Percentiles rank a stretch among this genome's conserved stretches.
Evolutionary conservation across 2,797 vertebrate genomes (phyloP).

Genomic region (Gallinago stenura): DNA sequence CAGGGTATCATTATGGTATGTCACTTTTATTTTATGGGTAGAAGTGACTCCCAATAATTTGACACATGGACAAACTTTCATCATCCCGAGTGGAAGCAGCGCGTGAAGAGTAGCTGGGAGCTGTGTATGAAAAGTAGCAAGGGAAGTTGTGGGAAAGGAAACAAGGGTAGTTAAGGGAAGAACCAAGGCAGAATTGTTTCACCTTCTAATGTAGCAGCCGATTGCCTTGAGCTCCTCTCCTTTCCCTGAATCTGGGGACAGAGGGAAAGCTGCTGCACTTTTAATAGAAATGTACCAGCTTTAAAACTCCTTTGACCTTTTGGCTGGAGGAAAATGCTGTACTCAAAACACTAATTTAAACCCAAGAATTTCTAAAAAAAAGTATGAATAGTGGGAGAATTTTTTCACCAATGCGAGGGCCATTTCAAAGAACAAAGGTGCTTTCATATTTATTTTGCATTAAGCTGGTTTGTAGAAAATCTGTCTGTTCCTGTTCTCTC

Average conservation of each 20-base stretch:
- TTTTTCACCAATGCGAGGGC: neutral
- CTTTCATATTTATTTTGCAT: constrained; percentile 37
- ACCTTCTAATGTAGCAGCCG: neutral
- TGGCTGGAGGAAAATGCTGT: neutral
- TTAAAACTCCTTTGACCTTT: constrained; percentile 42
- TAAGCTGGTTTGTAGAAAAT: constrained; percentile 35
- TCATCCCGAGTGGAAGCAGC: neutral
- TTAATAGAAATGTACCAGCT: constrained; percentile 22
- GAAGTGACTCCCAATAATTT: neutral
- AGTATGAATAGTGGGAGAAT: neutral
- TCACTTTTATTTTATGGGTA: neutral
- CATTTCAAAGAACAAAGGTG: constrained; percentile 9
- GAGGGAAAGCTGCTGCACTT: neutral
- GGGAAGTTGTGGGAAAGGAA: neutral
- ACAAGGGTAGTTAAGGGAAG: neutral
- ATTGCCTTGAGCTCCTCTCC: constrained; percentile 13
- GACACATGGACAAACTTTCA: neutral
- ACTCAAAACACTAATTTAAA: constrained; percentile 36
- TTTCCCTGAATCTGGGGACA: neutral
- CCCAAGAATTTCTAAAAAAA: neutral
- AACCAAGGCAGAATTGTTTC: neutral
- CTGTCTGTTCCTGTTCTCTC: constrained; percentile 49
- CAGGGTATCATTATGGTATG: neutral
- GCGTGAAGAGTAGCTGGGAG: neutral
- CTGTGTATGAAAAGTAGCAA: neutral